A percentile compares a stretch with the other conserved stretches of the same genome.
Conservation (phyloP, 1,140 invertebrate genomes). For the Zaprionus camerounensis region DNA sequence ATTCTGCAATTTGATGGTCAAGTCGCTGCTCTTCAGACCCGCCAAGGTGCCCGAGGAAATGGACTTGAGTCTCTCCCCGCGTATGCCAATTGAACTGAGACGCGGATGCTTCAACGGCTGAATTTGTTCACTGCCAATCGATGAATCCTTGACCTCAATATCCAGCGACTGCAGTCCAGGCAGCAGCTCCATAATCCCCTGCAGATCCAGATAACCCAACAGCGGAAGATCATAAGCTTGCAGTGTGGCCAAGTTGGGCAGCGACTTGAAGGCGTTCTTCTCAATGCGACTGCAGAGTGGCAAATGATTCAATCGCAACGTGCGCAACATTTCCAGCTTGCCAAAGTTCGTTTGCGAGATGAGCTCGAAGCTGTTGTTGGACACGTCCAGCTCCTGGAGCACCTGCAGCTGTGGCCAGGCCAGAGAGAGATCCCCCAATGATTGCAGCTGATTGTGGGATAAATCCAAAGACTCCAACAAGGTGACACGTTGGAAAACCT, state of each 20-base stretch:
- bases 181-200: constrained; percentile 90
- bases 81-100: constrained; percentile 89
- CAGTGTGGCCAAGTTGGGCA: constrained; percentile 89
- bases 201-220: constrained; percentile 92
- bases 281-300: constrained; percentile 90
- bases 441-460: constrained; percentile 89
- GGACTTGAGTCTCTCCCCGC: constrained; percentile 90
- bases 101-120: constrained; percentile 91
- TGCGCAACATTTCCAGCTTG: constrained; percentile 87
- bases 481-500: constrained; percentile 90
- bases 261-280: constrained; percentile 90
- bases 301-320: constrained; percentile 89
- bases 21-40: constrained; percentile 89
- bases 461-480: constrained; percentile 91
- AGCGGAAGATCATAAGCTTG: constrained; percentile 90
- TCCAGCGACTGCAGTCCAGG: constrained; percentile 89
- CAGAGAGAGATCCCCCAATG: constrained; percentile 86
- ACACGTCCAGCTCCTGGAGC: constrained; percentile 90
- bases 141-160: constrained; percentile 93
- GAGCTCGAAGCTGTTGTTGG: constrained; percentile 90
- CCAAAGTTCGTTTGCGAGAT: constrained; percentile 91
- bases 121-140: constrained; percentile 92
- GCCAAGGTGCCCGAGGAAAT: constrained; percentile 93
- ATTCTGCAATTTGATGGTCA: constrained; percentile 91
- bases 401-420: constrained; percentile 89